Evolutionary conservation across 2,888 invertebrate species (phyloP).

Genomic region (Agapetus fuscipes): DNA sequence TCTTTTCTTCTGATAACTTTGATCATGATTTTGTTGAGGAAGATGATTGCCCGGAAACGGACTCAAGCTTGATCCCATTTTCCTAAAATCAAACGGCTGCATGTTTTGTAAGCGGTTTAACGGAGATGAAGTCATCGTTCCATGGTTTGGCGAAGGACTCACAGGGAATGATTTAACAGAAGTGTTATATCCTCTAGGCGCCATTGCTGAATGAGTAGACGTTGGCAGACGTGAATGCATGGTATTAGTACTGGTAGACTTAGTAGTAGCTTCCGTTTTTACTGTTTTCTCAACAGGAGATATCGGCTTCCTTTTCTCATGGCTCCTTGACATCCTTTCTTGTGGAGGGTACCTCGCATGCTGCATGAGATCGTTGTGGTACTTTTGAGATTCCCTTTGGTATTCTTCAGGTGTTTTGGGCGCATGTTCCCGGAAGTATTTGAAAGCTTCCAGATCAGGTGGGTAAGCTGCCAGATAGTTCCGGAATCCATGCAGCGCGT

Average conservation of each 20-base stretch:
- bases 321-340: no score
- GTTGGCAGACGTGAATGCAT: no score
- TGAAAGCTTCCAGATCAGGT: constrained; percentile 17
- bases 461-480: constrained; percentile 18
- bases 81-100: constrained; percentile 92
- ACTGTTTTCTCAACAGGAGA: no score
- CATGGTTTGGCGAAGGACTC: constrained; percentile 10
- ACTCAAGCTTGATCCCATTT: constrained; percentile 44
- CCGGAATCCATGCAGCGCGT: constrained; percentile 19
- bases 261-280: no score
- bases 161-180: constrained; percentile 10
- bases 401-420: not conserved
- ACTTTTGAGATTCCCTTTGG: constrained; percentile 30
- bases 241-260: no score
- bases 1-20: constrained; percentile 33
- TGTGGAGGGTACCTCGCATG: no score
- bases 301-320: no score
- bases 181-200: no score
- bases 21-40: constrained; percentile 27
- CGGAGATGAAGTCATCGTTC: constrained; percentile 63
- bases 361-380: constrained; percentile 31
- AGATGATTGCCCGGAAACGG: constrained; percentile 31
- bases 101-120: constrained; percentile 85
- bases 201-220: no score
- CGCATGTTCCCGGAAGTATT: constrained; percentile 18